Evolutionary conservation across 1,140 invertebrate genomes (phyloP), one percentile per base, ranked within the genome.

Genomic region (Trissolcus basalis): DNA sequence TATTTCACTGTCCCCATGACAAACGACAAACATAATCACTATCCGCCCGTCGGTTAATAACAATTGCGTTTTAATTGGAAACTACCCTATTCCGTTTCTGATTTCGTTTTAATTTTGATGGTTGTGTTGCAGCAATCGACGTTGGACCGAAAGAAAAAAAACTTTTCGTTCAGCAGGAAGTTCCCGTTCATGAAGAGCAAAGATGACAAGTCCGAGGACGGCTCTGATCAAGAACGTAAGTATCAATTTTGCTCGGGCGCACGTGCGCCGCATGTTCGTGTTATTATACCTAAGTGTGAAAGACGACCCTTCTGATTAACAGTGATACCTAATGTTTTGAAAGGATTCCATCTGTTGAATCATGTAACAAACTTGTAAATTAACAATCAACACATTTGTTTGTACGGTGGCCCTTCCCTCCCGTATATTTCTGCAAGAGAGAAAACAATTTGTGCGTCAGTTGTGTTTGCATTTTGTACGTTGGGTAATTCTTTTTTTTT

Each of bases 181-280:
- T 98, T 99, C 89, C 97, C 97, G 12, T 99, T 99, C 88, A 97
- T 99, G 94, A 96, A 96, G 91, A 98, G 97, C 89, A 96, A 97
- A 91, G 97, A 99, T 86, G 96, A 97, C 83, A 98, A 98, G 88
- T 96, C 96, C 19, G 97, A 98, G 89, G 98, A 99, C 87, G 95
- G 96, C 79, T 98, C 96, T 80, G 97, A 98, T 85, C 96, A 97
- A 92, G 97, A 99, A 94, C 96, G 97, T 98, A 93, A 96, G 97
- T 96, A 82, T 79, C 51, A 36, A 44, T 15, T 44, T 50, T 53
- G 47, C 15, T n/a, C 13, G 6, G 15, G 47, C 69, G 72, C 79
- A 80, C 79, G 76, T 77, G 77, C 73, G 47, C 61, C 61, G 79
- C 76, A 78, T 80, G 77, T 65, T 76, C 75, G 70, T 80, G 19